A percentile compares a stretch with the other conserved stretches of the same genome.
Evolutionary conservation across 2,113 vertebrate genomes (phyloP).

Genomic region (Hymenochirus boettgeri): DNA sequence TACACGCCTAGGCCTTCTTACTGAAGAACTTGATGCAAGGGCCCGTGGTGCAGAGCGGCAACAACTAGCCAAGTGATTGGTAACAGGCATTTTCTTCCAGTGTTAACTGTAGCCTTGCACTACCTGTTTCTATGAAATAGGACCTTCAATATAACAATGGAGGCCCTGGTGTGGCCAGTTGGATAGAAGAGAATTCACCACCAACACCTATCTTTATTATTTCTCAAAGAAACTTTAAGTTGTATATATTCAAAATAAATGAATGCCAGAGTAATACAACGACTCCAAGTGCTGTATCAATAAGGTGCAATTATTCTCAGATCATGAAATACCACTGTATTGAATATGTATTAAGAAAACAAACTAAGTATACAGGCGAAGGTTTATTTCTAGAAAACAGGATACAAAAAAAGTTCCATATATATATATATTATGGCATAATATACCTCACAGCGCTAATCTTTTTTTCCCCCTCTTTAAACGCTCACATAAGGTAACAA

Average conservation of each 20-base stretch:
- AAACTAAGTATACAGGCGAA: slow-evolving; percentile 15
- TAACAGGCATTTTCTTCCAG: too few relatives aligned
- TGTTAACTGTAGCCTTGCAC: neutral
- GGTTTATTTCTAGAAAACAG: slow-evolving; percentile 36
- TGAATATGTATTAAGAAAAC: neutral
- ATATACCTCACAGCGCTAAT: slow-evolving; percentile 44
- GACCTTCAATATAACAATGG: too few relatives aligned
- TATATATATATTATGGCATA: slow-evolving; percentile 41
- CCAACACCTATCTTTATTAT: neutral
- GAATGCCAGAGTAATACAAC: too few relatives aligned
- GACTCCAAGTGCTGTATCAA: neutral
- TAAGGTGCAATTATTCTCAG: too few relatives aligned
- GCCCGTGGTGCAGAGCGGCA: slow-evolving; percentile 59
- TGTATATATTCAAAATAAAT: neutral
- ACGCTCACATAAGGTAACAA: slow-evolving; percentile 1
- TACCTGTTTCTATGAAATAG: neutral
- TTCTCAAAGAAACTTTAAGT: slow-evolving; percentile 44
- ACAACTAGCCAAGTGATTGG: slow-evolving; percentile 40
- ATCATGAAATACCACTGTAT: too few relatives aligned
- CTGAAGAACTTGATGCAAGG: slow-evolving; percentile 67
- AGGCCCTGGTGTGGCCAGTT: rapidly evolving
- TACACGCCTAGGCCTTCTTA: slow-evolving; percentile 55
- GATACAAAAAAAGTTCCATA: slow-evolving; percentile 24
- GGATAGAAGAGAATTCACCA: neutral
- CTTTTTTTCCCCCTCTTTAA: neutral